Conservation (phyloP, 1,140 invertebrate genomes). For the Acyrthosiphon pisum region DNA sequence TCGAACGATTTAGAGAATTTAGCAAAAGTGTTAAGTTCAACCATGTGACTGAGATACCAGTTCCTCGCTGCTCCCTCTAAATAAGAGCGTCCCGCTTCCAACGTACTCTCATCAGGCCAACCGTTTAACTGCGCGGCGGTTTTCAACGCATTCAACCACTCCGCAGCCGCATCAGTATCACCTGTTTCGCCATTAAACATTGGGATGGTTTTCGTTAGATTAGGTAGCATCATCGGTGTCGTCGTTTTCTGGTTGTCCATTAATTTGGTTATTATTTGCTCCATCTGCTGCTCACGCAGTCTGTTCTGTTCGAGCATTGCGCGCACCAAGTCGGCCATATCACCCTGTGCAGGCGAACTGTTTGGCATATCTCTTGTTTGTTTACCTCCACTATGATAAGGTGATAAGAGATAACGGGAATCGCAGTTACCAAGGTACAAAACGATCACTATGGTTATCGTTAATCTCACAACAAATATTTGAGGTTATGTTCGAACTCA, state of each 20-base stretch:
- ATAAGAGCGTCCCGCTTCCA: not conserved
- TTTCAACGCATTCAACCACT: not conserved
- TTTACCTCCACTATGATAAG: not conserved
- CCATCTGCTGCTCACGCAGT: not conserved
- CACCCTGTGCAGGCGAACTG: not conserved
- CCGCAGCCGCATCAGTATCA: not conserved
- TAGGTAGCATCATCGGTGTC: not conserved
- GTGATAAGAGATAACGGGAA: not conserved
- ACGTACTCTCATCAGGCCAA: not conserved
- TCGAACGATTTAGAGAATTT: not conserved
- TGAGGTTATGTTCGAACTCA: too few relatives aligned
- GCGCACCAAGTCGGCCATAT: not conserved
- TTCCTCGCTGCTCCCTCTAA: not conserved
- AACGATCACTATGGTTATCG: not conserved
- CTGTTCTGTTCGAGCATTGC: not conserved
- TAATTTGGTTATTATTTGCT: not conserved
- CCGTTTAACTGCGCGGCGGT: not conserved
- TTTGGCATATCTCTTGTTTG: not conserved
- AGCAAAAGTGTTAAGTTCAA: not conserved
- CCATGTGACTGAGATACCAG: not conserved
- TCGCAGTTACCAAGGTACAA: not conserved
- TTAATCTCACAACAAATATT: too few relatives aligned
- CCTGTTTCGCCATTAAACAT: not conserved
- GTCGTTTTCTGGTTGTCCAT: not conserved
- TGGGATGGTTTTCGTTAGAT: not conserved